phyloP scores from a whole-genome alignment of 1,140 invertebrate species.

The Caerostris darwini region DNA sequence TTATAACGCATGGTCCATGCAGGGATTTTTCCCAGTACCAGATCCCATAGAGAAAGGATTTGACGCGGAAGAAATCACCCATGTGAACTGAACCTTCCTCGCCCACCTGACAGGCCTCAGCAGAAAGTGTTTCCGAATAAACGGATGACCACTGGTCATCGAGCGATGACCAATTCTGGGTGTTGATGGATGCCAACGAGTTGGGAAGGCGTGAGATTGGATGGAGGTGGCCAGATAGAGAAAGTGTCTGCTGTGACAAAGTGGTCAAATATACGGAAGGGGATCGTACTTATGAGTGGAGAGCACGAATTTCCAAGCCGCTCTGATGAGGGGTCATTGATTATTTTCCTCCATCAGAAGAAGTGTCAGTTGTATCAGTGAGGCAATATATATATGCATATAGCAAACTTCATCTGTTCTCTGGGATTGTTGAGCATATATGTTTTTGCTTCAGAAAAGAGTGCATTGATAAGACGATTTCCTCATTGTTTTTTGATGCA shows the following conservation, averaged over 20 bases:
- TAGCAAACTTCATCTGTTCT: background rate
- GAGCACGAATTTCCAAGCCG: conserved; percentile 57
- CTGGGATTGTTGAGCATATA: background rate
- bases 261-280: conserved; percentile 68
- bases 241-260: conserved; percentile 68
- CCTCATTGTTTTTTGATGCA: no score
- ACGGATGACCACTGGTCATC: conserved; percentile 70
- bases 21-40: background rate
- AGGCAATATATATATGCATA: conserved; percentile 14
- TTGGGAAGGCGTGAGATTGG: conserved; percentile 72
- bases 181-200: conserved; percentile 64
- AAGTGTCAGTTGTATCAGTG: conserved; percentile 9
- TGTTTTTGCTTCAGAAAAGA: background rate
- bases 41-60: conserved; percentile 15
- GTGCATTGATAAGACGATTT: no score
- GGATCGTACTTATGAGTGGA: conserved; percentile 53
- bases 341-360: conserved; percentile 40
- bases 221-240: conserved; percentile 13
- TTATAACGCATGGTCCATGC: background rate
- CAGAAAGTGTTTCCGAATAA: conserved; percentile 46
- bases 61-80: conserved; percentile 38
- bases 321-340: conserved; percentile 65
- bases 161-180: conserved; percentile 52
- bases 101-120: background rate
- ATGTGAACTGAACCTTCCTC: conserved; percentile 22